These are phyloP conservation scores for Drosophila funebris DNA, from an alignment of 1,140 invertebrate genomes.

Conservation along the genomic window DNA sequence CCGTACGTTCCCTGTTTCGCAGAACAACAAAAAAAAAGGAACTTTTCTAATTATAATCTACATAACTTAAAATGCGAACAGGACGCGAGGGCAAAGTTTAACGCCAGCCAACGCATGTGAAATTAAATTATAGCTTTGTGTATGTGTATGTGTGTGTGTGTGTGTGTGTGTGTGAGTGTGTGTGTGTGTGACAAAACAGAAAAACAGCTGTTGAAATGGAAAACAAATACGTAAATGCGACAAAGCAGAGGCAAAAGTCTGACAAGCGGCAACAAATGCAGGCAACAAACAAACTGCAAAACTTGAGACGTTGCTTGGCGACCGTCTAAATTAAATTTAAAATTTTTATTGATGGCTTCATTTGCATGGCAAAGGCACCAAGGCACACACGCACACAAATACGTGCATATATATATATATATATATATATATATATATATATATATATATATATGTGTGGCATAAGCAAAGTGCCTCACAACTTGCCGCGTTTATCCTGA, in stretches of 20 bases:
- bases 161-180: conserved; percentile 22
- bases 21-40: too few species aligned
- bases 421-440: background rate
- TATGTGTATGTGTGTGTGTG: conserved; percentile 27
- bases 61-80: conserved; percentile 77
- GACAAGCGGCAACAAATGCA: conserved; percentile 43
- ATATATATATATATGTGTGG: conserved; percentile 15
- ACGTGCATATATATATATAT: background rate
- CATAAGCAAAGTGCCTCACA: conserved; percentile 48
- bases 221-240: conserved; percentile 49
- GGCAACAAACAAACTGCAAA: conserved; percentile 37
- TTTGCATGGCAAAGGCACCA: conserved; percentile 55
- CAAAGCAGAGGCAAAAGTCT: conserved; percentile 11
- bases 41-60: conserved; percentile 82
- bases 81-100: conserved; percentile 64
- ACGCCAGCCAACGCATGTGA: conserved; percentile 62
- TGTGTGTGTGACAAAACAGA: conserved; percentile 22
- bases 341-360: conserved; percentile 75
- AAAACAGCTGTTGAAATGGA: conserved; percentile 69
- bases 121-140: conserved; percentile 66
- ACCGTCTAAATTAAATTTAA: conserved; percentile 47
- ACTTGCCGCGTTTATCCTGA: conserved; percentile 71
- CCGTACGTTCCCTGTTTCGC: too few species aligned
- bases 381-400: background rate
- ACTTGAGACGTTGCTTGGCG: conserved; percentile 47